phyloP scores from a whole-genome alignment of 2,113 vertebrate genomes.

The Microcebus murinus region DNA sequence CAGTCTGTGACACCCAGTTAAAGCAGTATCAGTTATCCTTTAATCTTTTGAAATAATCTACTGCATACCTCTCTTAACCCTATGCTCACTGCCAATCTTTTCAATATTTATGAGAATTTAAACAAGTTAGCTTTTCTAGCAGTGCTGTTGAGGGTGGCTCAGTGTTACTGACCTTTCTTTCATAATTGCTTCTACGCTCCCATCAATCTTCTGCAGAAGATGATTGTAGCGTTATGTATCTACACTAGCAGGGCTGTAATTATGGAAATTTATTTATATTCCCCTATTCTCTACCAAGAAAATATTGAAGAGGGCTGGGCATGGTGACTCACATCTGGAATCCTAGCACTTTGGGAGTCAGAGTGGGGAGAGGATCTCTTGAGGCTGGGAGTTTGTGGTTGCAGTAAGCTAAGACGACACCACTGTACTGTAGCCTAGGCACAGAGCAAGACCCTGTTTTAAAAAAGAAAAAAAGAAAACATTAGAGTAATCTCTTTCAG shows the following conservation, averaged over 20 bases:
- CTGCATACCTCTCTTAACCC: neutral
- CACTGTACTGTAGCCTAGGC: no score
- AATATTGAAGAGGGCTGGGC: neutral
- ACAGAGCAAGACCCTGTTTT: no score
- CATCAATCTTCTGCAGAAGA: neutral
- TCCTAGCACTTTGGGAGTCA: no score
- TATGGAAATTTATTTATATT: neutral
- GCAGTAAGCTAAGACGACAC: no score
- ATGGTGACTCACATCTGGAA: no score
- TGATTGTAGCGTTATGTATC: neutral
- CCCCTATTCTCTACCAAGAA: neutral
- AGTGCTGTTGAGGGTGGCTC: neutral
- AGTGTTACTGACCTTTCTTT: conserved; percentile 11
- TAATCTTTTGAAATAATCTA: neutral
- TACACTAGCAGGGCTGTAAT: neutral
- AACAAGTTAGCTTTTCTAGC: neutral
- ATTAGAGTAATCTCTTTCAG: neutral
- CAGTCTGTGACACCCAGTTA: neutral
- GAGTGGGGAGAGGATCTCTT: no score
- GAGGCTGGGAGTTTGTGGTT: no score
- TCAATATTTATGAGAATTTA: neutral
- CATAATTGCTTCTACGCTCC: neutral
- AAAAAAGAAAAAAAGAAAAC: no score
- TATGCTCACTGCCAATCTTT: neutral
- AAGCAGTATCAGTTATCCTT: neutral